Percentiles rank a stretch among this genome's conserved stretches.
Conservation (phyloP, 2,113 vertebrate genomes). For the Amazona guildingii region DNA sequence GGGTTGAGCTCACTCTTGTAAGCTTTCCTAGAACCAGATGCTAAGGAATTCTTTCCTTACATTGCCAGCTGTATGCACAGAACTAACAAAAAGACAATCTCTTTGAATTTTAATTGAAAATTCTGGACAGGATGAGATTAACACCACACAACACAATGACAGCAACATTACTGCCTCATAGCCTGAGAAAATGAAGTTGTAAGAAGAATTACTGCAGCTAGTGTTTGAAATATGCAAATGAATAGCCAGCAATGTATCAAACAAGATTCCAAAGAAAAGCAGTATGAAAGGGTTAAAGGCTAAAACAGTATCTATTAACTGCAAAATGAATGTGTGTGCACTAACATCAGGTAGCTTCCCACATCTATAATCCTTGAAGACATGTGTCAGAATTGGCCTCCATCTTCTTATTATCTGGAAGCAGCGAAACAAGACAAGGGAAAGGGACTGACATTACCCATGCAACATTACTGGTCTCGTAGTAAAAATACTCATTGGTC, state of each 20-base stretch:
- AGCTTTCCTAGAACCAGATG: not conserved
- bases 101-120: not conserved
- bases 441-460: not conserved
- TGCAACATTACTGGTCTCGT: not conserved
- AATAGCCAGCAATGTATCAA: not conserved
- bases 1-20: not conserved
- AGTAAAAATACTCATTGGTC: not conserved
- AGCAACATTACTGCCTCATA: not conserved
- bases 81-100: not conserved
- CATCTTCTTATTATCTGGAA: not conserved
- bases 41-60: not conserved
- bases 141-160: not conserved
- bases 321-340: not conserved
- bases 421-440: not conserved
- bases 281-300: not conserved
- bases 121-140: accelerated
- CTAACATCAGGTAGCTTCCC: not conserved
- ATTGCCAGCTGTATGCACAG: not conserved
- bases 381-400: not conserved
- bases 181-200: not conserved
- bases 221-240: not conserved
- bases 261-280: not conserved
- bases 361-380: not conserved
- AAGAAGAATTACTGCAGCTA: not conserved
- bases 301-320: not conserved